Evolutionary conservation across 2,888 invertebrate genomes (phyloP).

Genomic region (Callinectes sapidus): DNA sequence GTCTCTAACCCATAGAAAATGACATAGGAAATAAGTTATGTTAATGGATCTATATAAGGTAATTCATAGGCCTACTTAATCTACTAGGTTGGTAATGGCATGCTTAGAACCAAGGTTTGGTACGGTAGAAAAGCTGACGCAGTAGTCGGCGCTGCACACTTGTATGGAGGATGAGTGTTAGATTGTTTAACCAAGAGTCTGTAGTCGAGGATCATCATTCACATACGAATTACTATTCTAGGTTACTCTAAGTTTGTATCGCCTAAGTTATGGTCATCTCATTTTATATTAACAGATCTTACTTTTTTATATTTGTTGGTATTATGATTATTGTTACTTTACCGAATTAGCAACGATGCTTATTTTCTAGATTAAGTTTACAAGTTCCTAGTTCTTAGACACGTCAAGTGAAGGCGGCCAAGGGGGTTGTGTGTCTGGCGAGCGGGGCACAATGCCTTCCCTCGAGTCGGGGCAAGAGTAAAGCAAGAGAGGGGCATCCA

Average conservation of each 20-base stretch:
- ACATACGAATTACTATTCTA: constrained; percentile 69
- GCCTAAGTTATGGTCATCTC: constrained; percentile 64
- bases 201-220: constrained; percentile 56
- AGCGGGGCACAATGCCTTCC: neutral
- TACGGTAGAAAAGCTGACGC: constrained; percentile 50
- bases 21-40: constrained; percentile 68
- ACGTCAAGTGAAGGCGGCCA: constrained; percentile 54
- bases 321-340: constrained; percentile 67
- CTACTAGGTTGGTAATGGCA: constrained; percentile 67
- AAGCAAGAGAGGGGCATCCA: neutral
- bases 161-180: constrained; percentile 63
- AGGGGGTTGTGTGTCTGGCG: constrained; percentile 23
- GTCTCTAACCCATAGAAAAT: constrained; percentile 69
- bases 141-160: constrained; percentile 64
- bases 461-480: neutral
- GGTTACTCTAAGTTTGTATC: constrained; percentile 55
- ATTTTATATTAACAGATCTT: constrained; percentile 64
- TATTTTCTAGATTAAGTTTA: constrained; percentile 66
- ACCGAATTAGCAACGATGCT: constrained; percentile 68
- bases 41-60: constrained; percentile 71
- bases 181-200: constrained; percentile 50
- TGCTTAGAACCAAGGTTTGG: constrained; percentile 65
- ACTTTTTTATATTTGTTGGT: constrained; percentile 63
- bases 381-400: constrained; percentile 69
- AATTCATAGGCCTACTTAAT: constrained; percentile 69